Percentiles rank a stretch among this genome's conserved stretches.
phyloP scores from a whole-genome alignment of 1,140 invertebrate species.

The Zaprionus kolodkinae region DNA sequence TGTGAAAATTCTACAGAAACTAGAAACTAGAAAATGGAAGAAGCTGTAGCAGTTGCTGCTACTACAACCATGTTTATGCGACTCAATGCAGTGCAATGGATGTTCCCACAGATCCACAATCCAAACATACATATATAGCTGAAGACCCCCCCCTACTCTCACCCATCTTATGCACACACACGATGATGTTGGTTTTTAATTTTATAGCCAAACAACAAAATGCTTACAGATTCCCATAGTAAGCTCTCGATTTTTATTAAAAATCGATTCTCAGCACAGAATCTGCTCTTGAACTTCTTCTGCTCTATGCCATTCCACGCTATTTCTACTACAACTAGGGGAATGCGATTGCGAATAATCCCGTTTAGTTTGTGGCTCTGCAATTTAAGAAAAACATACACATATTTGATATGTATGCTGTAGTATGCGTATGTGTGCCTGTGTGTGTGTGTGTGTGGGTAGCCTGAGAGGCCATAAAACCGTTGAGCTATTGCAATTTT shows the following conservation, averaged over 20 bases:
- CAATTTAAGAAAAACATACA: conserved; percentile 49
- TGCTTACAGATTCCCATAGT: conserved; percentile 64
- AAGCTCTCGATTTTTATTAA: conserved; percentile 72
- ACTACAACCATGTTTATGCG: conserved; percentile 57
- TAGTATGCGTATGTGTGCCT: no score
- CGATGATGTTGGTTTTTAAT: conserved; percentile 76
- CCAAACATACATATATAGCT: conserved; percentile 12
- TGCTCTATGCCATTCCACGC: not conserved
- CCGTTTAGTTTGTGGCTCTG: conserved; percentile 61
- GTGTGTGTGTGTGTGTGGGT: conserved; percentile 2
- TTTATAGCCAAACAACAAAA: conserved; percentile 78
- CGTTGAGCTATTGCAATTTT: conserved; percentile 39
- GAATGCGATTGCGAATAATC: conserved; percentile 40
- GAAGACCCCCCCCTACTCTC: not conserved
- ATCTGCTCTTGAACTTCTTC: conserved; percentile 47
- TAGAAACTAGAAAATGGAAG: conserved; percentile 39
- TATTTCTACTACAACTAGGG: not conserved
- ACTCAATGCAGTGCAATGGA: conserved; percentile 30
- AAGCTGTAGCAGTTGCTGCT: conserved; percentile 9
- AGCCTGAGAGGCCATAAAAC: conserved; percentile 36
- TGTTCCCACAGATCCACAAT: conserved; percentile 38
- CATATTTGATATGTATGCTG: conserved; percentile 18
- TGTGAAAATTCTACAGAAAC: conserved; percentile 65
- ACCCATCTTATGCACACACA: conserved; percentile 13
- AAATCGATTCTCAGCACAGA: conserved; percentile 59